Percentiles rank a stretch among this genome's conserved stretches.
Conservation (phyloP, 2,797 vertebrate species). For the Antrozous pallidus region DNA sequence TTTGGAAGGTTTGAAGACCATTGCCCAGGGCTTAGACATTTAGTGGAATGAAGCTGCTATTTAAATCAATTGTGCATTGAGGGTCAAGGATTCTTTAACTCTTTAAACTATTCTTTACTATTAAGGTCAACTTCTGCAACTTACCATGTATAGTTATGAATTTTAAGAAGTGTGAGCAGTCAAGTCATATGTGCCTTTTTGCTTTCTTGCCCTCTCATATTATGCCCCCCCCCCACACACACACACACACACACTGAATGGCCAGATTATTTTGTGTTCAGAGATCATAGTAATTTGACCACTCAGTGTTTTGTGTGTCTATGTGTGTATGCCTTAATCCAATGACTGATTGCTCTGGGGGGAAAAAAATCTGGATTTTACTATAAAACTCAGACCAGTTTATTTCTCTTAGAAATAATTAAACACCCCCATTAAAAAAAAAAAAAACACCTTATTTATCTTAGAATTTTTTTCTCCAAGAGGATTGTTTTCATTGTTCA, state of each 20-base stretch:
- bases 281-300: no score
- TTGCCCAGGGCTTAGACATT: not conserved
- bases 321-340: not conserved
- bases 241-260: no score
- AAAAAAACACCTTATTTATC: not conserved
- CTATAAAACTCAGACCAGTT: conserved; percentile 30
- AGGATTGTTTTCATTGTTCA: conserved; percentile 35
- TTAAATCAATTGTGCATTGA: not conserved
- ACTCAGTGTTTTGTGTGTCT: no score
- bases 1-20: not conserved
- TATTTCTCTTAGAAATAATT: conserved; percentile 50
- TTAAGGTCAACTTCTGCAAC: not conserved
- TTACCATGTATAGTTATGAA: not conserved
- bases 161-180: conserved; percentile 33
- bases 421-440: not conserved
- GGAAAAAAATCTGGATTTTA: conserved; percentile 15
- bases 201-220: not conserved
- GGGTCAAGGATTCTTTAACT: not conserved
- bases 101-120: conserved; percentile 23
- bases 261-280: no score
- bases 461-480: not conserved
- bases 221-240: no score
- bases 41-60: conserved; percentile 10
- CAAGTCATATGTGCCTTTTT: conserved; percentile 30
- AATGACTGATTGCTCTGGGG: not conserved